Conservation (phyloP, 2,888 invertebrate species). For the Aphrophora alni region DNA sequence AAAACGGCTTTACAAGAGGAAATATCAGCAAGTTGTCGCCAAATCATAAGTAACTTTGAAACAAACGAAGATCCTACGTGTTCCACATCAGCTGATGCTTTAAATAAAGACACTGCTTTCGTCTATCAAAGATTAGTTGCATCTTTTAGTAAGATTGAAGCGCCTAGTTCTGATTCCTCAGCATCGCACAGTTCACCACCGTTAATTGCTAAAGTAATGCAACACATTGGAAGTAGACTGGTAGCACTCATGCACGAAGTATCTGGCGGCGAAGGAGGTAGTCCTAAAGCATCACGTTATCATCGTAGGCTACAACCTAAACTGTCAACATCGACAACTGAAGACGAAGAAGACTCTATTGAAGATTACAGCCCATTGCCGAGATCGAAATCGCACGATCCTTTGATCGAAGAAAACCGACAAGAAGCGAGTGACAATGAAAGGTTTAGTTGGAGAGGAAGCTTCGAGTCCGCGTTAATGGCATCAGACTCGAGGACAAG, state of each 20-base stretch:
- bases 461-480: constrained; percentile 89
- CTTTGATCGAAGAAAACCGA: constrained; percentile 68
- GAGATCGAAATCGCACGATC: constrained; percentile 83
- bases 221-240: constrained; percentile 85
- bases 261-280: constrained; percentile 69
- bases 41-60: constrained; percentile 87
- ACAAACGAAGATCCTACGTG: constrained; percentile 41
- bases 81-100: constrained; percentile 38
- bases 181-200: constrained; percentile 77
- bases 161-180: constrained; percentile 53
- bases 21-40: constrained; percentile 86
- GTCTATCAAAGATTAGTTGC: constrained; percentile 88
- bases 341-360: constrained; percentile 72
- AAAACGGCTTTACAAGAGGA: constrained; percentile 80
- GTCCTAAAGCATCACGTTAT: constrained; percentile 48
- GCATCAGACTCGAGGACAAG: constrained; percentile 84
- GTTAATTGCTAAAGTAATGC: constrained; percentile 88
- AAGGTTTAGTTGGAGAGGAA: constrained; percentile 89
- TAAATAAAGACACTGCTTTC: constrained; percentile 77
- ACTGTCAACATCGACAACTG: constrained; percentile 64
- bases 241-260: constrained; percentile 93
- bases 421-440: constrained; percentile 85
- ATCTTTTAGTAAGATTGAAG: constrained; percentile 79
- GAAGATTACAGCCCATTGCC: constrained; percentile 69
- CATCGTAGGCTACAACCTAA: constrained; percentile 65